phyloP scores from a whole-genome alignment of 23 tunicate genomes.

The Phallusia fumigata region DNA sequence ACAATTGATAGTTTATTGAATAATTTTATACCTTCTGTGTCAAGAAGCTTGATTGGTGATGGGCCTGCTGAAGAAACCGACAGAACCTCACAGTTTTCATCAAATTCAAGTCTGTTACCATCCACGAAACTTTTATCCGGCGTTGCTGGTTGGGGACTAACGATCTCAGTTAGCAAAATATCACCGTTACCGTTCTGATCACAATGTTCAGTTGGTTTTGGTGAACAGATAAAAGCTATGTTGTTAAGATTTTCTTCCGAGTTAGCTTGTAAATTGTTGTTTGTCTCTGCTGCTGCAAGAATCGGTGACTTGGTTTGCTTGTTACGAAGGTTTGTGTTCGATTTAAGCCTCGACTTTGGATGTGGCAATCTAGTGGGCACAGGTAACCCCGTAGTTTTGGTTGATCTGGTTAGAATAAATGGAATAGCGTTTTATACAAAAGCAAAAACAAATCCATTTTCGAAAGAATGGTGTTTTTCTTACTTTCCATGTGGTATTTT shows the following conservation, averaged over 20 bases:
- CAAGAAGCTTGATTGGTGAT: constrained; percentile 3
- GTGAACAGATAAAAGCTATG: neutral
- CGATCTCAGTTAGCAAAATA: too few relatives aligned
- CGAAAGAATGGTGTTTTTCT: neutral
- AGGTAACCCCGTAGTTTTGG: neutral
- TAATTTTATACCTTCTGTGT: neutral
- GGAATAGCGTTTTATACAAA: neutral
- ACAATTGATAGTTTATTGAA: neutral
- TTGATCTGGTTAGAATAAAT: neutral
- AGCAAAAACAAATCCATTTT: neutral
- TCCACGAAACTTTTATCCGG: neutral
- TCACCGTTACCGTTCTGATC: neutral
- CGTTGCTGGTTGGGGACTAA: neutral
- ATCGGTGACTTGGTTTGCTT: neutral
- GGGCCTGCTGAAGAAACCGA: constrained; percentile 15
- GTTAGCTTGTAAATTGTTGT: neutral
- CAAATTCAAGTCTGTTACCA: neutral
- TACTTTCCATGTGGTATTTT: constrained; percentile 3
- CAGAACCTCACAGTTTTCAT: constrained; percentile 24
- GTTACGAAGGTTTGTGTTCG: neutral
- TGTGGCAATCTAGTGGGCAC: neutral
- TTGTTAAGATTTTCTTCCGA: neutral
- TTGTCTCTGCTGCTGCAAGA: neutral
- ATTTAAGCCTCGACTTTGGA: neutral
- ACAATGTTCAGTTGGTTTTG: neutral